These are phyloP conservation scores for Neogobius melanostomus DNA, from an alignment of 2,113 vertebrate genomes.

Conservation along the genomic window DNA sequence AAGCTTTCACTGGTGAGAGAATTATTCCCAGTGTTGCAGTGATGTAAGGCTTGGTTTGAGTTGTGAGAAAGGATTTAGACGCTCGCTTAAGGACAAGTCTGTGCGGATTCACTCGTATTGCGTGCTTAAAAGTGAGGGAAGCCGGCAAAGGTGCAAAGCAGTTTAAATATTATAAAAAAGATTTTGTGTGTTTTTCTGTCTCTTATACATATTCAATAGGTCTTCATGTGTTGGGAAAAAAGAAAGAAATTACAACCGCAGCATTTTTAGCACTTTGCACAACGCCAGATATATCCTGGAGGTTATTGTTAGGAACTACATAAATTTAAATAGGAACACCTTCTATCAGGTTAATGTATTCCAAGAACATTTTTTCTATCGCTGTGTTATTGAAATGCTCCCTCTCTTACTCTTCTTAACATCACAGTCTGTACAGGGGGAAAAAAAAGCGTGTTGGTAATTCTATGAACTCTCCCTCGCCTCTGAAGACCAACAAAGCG, in stretches of 20 bases:
- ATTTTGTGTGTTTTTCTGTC: slow-evolving; percentile 50
- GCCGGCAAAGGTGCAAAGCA: slow-evolving; percentile 37
- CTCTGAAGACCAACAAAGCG: slow-evolving; percentile 48
- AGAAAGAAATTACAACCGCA: slow-evolving; percentile 63
- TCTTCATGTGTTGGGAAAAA: slow-evolving; percentile 41
- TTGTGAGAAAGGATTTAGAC: slow-evolving; percentile 44
- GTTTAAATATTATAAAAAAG: slow-evolving; percentile 65
- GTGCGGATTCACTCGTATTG: slow-evolving; percentile 28
- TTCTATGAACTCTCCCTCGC: slow-evolving; percentile 49
- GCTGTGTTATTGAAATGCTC: slow-evolving; percentile 61
- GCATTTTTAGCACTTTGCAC: slow-evolving; percentile 65
- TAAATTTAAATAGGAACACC: slow-evolving; percentile 63
- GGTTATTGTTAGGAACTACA: slow-evolving; percentile 70
- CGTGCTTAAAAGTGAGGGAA: slow-evolving; percentile 39
- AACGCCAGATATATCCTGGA: slow-evolving; percentile 67
- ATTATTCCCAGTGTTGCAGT: slow-evolving; percentile 20
- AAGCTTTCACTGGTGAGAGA: slow-evolving; percentile 33
- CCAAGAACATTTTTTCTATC: slow-evolving; percentile 25
- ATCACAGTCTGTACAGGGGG: slow-evolving; percentile 7
- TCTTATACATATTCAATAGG: slow-evolving; percentile 73
- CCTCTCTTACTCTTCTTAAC: slow-evolving; percentile 42
- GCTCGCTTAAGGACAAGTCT: slow-evolving; percentile 21
- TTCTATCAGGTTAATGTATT: slow-evolving; percentile 64
- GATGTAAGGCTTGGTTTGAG: slow-evolving; percentile 28
- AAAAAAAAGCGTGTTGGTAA: slow-evolving; percentile 45